Conservation (phyloP, 2,888 invertebrate species). For the Limnephilus lunatus region DNA sequence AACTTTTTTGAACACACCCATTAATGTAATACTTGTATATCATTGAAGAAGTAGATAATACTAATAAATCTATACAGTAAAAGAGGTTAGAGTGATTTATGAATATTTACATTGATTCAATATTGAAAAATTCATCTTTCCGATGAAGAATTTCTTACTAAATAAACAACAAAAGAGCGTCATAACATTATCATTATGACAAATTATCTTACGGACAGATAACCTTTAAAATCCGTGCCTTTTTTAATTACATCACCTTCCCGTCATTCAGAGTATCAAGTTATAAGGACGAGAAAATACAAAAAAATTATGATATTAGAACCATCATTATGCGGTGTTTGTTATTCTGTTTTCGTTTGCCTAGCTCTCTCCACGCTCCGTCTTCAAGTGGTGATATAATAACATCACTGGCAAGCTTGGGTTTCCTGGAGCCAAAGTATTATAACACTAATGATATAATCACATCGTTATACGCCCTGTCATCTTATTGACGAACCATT, state of each 20-base stretch:
- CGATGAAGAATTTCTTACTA: too few species aligned
- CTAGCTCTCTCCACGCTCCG: not conserved
- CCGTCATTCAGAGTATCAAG: not conserved
- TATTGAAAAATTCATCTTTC: too few species aligned
- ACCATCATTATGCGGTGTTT: not conserved
- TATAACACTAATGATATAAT: conserved; percentile 20
- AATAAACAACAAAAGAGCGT: too few species aligned
- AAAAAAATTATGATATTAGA: not conserved
- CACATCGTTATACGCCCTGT: conserved; percentile 11
- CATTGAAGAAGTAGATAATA: too few species aligned
- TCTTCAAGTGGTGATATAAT: not conserved
- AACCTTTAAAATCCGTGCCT: not conserved
- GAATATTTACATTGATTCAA: too few species aligned
- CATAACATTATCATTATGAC: not conserved
- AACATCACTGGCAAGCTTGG: not conserved
- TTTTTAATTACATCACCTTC: not conserved
- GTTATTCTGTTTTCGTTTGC: not conserved
- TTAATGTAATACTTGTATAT: too few species aligned
- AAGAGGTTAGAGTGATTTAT: too few species aligned
- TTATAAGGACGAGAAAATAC: not conserved
- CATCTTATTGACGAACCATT: conserved; percentile 37
- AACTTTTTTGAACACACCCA: too few species aligned
- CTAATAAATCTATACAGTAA: too few species aligned
- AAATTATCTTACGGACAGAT: not conserved
- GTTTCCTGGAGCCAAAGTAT: not conserved